Conservation (phyloP, 2,113 vertebrate species). For the Catagonus wagneri region DNA sequence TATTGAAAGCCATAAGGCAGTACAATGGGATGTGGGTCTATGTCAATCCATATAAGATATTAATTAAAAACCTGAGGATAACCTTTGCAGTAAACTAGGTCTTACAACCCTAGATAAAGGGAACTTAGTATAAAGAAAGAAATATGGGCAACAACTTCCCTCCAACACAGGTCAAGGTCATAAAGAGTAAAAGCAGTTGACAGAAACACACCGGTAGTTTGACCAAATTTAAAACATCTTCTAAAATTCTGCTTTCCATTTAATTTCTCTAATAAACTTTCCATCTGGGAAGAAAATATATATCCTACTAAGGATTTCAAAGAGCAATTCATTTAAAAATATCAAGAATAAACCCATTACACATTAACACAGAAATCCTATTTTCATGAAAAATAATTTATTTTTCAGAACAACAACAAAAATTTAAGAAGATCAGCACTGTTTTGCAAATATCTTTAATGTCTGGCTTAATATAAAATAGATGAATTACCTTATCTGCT, state of each 20-base stretch:
- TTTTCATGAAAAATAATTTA: background rate
- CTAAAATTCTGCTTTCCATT: background rate
- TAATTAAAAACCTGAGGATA: background rate
- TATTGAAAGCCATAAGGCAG: background rate
- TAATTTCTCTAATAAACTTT: constrained; percentile 20
- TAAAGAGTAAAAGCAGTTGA: background rate
- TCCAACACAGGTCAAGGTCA: background rate
- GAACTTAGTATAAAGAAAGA: background rate
- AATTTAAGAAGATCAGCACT: background rate
- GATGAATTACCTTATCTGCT: background rate
- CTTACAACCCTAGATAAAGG: background rate
- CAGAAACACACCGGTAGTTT: background rate
- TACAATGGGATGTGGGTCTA: background rate
- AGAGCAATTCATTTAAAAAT: constrained; percentile 13
- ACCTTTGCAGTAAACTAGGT: background rate
- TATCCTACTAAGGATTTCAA: background rate
- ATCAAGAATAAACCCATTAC: background rate
- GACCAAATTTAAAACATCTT: background rate
- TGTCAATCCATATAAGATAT: background rate
- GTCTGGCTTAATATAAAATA: background rate
- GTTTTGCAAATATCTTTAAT: background rate
- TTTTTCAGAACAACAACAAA: background rate
- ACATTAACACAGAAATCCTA: background rate
- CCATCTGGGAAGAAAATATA: constrained; percentile 23
- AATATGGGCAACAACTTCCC: background rate